Evolutionary conservation across 2,888 invertebrate genomes (phyloP).

Genomic region (Acleris sparsana): DNA sequence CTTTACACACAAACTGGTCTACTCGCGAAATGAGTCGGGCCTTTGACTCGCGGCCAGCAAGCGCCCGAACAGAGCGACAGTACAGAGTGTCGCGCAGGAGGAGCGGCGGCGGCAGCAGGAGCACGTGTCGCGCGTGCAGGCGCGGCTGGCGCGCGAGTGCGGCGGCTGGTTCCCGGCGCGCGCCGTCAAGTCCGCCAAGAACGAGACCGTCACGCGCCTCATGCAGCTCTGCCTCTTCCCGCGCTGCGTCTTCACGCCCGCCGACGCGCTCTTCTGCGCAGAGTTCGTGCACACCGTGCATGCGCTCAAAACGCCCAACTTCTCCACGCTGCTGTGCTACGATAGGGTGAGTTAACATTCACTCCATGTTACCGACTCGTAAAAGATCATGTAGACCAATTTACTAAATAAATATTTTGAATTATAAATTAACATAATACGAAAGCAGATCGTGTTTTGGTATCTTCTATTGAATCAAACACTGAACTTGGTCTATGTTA

Average conservation of each 20-base stretch:
- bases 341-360: conserved; percentile 90
- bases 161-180: conserved; percentile 93
- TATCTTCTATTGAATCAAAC: too few species aligned
- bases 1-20: too few species aligned
- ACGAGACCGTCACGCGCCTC: conserved; percentile 98
- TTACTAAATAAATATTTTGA: too few species aligned
- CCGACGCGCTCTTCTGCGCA: conserved; percentile 98
- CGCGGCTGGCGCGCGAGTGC: conserved; percentile 89
- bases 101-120: conserved; percentile 97
- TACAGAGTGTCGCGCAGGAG: too few species aligned
- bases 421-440: too few species aligned
- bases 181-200: conserved; percentile 94
- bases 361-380: too few species aligned
- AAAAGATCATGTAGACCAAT: too few species aligned
- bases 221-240: conserved; percentile 98
- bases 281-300: conserved; percentile 98
- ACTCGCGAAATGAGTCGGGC: too few species aligned
- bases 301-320: conserved; percentile 96
- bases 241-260: conserved; percentile 97
- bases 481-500: too few species aligned
- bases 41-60: too few species aligned
- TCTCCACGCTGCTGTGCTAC: conserved; percentile 98
- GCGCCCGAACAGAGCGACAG: too few species aligned
- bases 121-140: conserved; percentile 95
- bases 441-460: too few species aligned